These are phyloP conservation scores for Danio aesculapii DNA, from an alignment of 2,797 vertebrate species.

Conservation along the genomic window DNA sequence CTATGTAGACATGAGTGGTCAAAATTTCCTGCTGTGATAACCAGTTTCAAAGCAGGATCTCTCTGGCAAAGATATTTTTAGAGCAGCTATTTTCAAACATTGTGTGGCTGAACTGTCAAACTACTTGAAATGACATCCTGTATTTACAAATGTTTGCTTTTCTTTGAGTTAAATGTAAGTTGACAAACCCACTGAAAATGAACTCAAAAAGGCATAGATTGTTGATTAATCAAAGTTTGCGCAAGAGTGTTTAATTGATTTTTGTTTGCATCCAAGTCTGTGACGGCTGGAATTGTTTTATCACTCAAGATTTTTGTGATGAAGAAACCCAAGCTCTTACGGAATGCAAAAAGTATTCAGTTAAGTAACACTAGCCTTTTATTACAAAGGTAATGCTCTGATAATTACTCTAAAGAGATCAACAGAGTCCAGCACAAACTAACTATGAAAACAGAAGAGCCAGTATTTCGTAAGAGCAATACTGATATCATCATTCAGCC, in stretches of 20 bases:
- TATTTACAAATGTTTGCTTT: slow-evolving; percentile 6
- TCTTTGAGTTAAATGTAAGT: background rate
- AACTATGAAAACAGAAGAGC: background rate
- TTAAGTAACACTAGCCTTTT: background rate
- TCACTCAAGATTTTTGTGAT: background rate
- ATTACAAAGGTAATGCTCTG: background rate
- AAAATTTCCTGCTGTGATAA: background rate
- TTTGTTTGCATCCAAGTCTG: background rate
- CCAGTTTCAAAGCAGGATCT: slow-evolving; percentile 19
- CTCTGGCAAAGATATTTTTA: slow-evolving; percentile 28
- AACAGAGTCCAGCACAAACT: too few relatives aligned
- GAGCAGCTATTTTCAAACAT: slow-evolving; percentile 29
- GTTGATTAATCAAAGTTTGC: background rate
- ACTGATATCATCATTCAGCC: background rate
- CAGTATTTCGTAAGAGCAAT: background rate
- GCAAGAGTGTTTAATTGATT: background rate
- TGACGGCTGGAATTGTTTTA: background rate
- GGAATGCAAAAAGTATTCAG: background rate
- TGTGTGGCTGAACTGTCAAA: slow-evolving; percentile 5
- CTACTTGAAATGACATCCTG: background rate
- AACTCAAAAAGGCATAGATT: background rate
- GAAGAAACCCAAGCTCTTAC: background rate
- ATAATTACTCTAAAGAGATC: background rate
- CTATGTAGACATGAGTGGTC: slow-evolving; percentile 43
- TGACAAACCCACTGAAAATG: background rate